A percentile compares a stretch with the other conserved stretches of the same genome.
These are phyloP conservation scores for Microhierax caerulescens DNA, from an alignment of 2,797 vertebrate genomes.

Conservation along the genomic window DNA sequence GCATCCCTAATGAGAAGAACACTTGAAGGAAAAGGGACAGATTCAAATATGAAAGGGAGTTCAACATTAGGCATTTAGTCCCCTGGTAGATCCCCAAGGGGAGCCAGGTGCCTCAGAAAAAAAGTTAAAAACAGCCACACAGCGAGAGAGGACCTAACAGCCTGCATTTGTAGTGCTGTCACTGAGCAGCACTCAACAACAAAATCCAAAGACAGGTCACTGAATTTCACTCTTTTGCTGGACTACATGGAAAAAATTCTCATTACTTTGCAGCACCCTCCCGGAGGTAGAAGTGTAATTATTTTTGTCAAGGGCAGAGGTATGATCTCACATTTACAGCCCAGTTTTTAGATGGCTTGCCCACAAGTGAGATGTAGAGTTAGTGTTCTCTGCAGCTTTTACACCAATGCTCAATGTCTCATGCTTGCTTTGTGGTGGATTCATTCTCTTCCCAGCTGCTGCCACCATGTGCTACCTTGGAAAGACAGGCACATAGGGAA, in stretches of 20 bases:
- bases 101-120: not conserved
- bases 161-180: not conserved
- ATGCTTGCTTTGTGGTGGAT: not conserved
- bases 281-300: not conserved
- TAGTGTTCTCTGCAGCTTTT: not conserved
- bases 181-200: not conserved
- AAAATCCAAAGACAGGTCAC: not conserved
- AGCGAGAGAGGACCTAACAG: not conserved
- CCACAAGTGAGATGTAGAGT: not conserved
- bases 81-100: not conserved
- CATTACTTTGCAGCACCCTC: not conserved
- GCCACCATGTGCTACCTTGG: not conserved
- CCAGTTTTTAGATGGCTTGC: not conserved
- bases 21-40: not conserved
- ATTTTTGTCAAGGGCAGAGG: not conserved
- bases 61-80: not conserved
- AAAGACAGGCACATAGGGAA: not conserved
- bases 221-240: not conserved
- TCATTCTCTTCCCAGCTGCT: not conserved
- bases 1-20: not conserved
- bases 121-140: not conserved
- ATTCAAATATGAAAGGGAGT: not conserved
- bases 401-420: fast-evolving
- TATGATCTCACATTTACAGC: not conserved
- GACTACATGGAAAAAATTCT: not conserved